Percentiles rank a stretch among this genome's conserved stretches.
phyloP scores from a whole-genome alignment of 2,113 vertebrate genomes.

The Aix galericulata region DNA sequence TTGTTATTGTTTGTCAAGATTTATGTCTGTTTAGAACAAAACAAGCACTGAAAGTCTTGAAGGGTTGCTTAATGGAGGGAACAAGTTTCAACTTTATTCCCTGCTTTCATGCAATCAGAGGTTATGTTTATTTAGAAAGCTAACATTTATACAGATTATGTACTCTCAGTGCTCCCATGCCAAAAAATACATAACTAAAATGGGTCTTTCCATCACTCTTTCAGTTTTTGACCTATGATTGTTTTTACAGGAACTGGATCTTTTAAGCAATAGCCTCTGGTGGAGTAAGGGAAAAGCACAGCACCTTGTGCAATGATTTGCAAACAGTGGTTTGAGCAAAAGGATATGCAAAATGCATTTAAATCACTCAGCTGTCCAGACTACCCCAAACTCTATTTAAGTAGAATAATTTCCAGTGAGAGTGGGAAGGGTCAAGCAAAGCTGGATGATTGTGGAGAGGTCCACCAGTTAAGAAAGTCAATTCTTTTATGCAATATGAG shows the following conservation, averaged over 20 bases:
- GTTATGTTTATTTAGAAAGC: conserved; percentile 75
- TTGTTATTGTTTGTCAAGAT: not conserved
- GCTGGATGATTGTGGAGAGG: not conserved
- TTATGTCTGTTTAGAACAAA: conserved; percentile 7
- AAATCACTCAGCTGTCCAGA: not conserved
- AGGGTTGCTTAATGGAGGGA: conserved; percentile 35
- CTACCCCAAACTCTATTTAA: conserved; percentile 13
- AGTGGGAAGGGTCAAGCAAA: not conserved
- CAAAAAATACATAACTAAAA: conserved; percentile 73
- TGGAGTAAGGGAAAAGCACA: conserved; percentile 20
- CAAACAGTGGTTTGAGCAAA: conserved; percentile 60
- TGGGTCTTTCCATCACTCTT: conserved; percentile 63
- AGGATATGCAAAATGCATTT: conserved; percentile 18
- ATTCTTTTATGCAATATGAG: not conserved
- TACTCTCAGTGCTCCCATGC: conserved; percentile 43
- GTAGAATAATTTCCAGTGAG: conserved; percentile 16
- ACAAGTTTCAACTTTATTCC: conserved; percentile 50
- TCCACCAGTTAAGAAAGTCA: not conserved
- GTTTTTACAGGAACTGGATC: conserved; percentile 78
- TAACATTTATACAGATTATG: conserved; percentile 74
- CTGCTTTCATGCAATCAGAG: conserved; percentile 57
- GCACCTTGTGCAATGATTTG: conserved; percentile 61
- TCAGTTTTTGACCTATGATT: conserved; percentile 66
- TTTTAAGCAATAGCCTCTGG: conserved; percentile 63
- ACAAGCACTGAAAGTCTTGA: conserved; percentile 21